Evolutionary conservation across 1,140 invertebrate species (phyloP), one percentile per base, ranked within the genome.

Genomic region (Maconellicoccus hirsutus): DNA sequence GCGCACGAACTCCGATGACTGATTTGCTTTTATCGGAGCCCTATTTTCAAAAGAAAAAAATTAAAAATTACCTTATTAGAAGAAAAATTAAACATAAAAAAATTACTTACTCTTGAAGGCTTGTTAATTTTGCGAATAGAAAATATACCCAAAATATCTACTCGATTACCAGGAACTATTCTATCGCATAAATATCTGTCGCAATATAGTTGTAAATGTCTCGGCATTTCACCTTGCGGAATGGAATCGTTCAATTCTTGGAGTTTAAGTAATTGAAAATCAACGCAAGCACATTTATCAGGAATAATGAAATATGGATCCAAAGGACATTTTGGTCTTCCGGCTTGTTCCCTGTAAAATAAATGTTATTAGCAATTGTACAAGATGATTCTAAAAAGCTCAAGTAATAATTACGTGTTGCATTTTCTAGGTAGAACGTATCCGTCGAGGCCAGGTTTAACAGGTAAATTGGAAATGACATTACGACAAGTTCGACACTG

Each of bases 271-370:
- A 88, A 84, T 86, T 92, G 85, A 79, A 93, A 98, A 81, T 99
- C 97, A 3, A 98, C 91, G 80, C 97, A 99, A 74, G 88, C 85
- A 78, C 96, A 98, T 80, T 97, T 98, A 77, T 99, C 98, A 25
- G 97, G 96, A 79, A 91, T 88, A 73, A 99, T 98, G 78, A 96
- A 97, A 78, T 93, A 99, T 3, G 98, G 98, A 83, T 99, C 98
- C 23, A 99, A 77, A 1, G 97, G 96, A 80, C 98, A 99, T 76
- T 94, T 93, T 7, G 88, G 86, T 69, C 89, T 81, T 71, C 91
- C 93, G 73, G 91, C 88, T 75, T 96, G 93, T 78, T 96, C 94
- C 14, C 91, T 93, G 78, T 33, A 78, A 80, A 7, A 6, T 52
- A 52, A 52, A 52, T 52, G 2, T 16, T 12, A 52, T 52, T 52